Evolutionary conservation across 1,140 invertebrate species (phyloP).

Genomic region (Hycleus cichorii): DNA sequence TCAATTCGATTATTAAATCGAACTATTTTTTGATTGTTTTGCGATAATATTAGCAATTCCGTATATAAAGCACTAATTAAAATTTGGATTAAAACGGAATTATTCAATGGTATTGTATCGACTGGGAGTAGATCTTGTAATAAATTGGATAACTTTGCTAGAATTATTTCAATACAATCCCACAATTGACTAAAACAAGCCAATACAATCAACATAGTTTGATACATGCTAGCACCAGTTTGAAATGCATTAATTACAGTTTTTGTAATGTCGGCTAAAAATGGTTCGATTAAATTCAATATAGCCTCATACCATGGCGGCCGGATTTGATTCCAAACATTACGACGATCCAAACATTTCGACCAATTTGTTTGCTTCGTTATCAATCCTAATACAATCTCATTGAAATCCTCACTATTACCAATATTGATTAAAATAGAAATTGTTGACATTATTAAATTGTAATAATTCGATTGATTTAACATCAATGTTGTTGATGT

Average conservation of each 20-base stretch:
- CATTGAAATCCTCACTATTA: slow-evolving; percentile 52
- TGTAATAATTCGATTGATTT: slow-evolving; percentile 39
- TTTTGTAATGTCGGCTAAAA: slow-evolving; percentile 54
- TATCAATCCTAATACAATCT: slow-evolving; percentile 53
- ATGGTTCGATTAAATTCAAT: slow-evolving; percentile 51
- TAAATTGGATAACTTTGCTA: slow-evolving; percentile 47
- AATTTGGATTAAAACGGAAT: slow-evolving; percentile 62
- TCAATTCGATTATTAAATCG: neutral
- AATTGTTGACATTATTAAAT: slow-evolving; percentile 24
- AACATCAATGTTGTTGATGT: slow-evolving; percentile 34
- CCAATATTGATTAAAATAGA: slow-evolving; percentile 46
- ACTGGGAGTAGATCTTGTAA: slow-evolving; percentile 60
- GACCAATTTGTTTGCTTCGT: slow-evolving; percentile 52
- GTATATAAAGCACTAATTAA: slow-evolving; percentile 52
- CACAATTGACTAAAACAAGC: slow-evolving; percentile 58
- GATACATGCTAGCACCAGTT: slow-evolving; percentile 66
- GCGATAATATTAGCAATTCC: slow-evolving; percentile 43
- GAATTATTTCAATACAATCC: slow-evolving; percentile 51
- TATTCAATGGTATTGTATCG: slow-evolving; percentile 53
- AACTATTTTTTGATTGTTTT: slow-evolving; percentile 35
- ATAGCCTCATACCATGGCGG: slow-evolving; percentile 66
- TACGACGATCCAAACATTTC: slow-evolving; percentile 60
- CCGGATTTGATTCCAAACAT: slow-evolving; percentile 68
- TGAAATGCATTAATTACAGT: slow-evolving; percentile 57
- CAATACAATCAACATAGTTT: slow-evolving; percentile 64